Evolutionary conservation across 64 coral and sea anemone species (phyloP), one percentile per base, ranked within the genome.

Genomic region (Stichodactyla helianthus): DNA sequence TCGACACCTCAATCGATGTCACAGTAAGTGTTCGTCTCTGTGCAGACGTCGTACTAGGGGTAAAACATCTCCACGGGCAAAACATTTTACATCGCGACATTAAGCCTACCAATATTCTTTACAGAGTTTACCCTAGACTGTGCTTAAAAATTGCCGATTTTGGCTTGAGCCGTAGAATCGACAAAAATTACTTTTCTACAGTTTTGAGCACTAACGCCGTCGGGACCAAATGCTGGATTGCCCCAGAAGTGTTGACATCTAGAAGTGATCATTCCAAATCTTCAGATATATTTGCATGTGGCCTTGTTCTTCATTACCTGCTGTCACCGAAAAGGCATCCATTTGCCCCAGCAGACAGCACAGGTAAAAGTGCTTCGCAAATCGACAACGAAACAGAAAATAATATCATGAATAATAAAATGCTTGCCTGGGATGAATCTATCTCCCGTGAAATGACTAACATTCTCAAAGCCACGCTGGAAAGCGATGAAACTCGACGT

Each of bases 21-120:
- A 20, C 74, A 19, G 10, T 82, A 57, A 53, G 0, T 17, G 44
- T 6, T 16, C 56, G 13, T 4, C 89, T 95, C 19, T 91, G 93
- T 82, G 55, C 59, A 51, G 93, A 95, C 53, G 28, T 95, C 9
- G 61, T 91, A 15, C 53, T 25, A 26, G 92, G 92, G 0, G 23
- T 93, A 16, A 55, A 83, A 17, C 88, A 77, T 44, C 59, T 93
- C 12, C 91, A 93, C 23, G 50, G 65, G 13, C 84, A 86, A 52
- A 84, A 79, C 44, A 81, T 93, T 55, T 15, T 93, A 14, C 91
- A 71, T 71, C 10, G 67, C 11, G 18, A 71, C 67, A 12, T 71
- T 27, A 71, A 71, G 20, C 67, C 67, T 10, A 77, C n/a, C 58
- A 94, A 94, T 68, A 94, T 44, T 44, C 35, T 44, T 44, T 44